Evolutionary conservation across 2,797 vertebrate species (phyloP).

Genomic region (Bovichtus diacanthus): DNA sequence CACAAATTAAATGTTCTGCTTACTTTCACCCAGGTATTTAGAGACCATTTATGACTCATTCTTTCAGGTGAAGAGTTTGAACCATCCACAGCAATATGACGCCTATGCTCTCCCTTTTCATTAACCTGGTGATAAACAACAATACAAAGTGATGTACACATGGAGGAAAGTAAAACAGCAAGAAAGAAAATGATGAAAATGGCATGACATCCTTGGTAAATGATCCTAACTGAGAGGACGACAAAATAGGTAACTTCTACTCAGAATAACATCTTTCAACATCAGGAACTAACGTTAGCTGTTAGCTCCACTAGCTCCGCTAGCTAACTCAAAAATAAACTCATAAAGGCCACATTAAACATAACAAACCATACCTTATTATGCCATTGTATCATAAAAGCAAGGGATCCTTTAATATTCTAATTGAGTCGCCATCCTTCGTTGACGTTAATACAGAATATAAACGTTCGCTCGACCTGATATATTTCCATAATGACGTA

Average conservation of each 20-base stretch:
- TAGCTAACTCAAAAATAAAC: conserved; percentile 33
- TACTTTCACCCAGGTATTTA: conserved; percentile 84
- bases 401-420: background rate
- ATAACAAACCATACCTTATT: conserved; percentile 55
- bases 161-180: conserved; percentile 18
- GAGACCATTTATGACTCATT: conserved; percentile 85
- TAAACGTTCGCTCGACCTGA: conserved; percentile 15
- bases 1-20: conserved; percentile 85
- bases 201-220: background rate
- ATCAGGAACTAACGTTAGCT: conserved; percentile 20
- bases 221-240: background rate
- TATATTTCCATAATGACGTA: conserved; percentile 37
- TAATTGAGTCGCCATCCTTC: background rate
- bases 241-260: background rate
- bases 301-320: conserved; percentile 19
- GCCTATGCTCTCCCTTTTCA: conserved; percentile 36
- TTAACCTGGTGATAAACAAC: conserved; percentile 63
- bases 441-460: background rate
- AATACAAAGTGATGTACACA: conserved; percentile 28
- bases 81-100: conserved; percentile 48
- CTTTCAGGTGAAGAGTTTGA: conserved; percentile 44
- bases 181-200: conserved; percentile 15
- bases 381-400: conserved; percentile 7
- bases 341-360: background rate
- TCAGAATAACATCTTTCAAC: background rate